These are phyloP conservation scores for Hofmannophila pseudospretella DNA, from an alignment of 2,888 invertebrate species.

Conservation along the genomic window DNA sequence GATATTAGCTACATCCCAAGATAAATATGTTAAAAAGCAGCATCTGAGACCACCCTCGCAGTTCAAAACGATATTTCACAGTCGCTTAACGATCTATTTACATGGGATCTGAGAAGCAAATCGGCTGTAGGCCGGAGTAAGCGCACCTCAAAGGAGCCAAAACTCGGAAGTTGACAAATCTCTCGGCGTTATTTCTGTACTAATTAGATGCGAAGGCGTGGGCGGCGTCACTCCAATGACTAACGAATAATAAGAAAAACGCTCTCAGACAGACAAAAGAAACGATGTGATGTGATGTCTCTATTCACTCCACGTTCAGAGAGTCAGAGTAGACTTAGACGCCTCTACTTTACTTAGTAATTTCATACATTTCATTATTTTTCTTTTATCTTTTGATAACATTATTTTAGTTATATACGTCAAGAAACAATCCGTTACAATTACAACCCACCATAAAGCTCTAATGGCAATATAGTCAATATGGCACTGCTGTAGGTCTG, in stretches of 20 bases:
- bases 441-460: too few relatives aligned
- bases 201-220: constrained; percentile 67
- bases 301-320: too few relatives aligned
- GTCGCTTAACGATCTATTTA: constrained; percentile 66
- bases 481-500: too few relatives aligned
- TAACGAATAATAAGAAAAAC: constrained; percentile 37
- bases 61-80: constrained; percentile 59
- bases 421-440: too few relatives aligned
- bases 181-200: constrained; percentile 69
- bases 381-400: too few relatives aligned
- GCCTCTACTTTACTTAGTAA: too few relatives aligned
- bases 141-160: constrained; percentile 62
- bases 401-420: too few relatives aligned
- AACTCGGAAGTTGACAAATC: constrained; percentile 76
- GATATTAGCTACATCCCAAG: neutral
- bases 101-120: constrained; percentile 40
- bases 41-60: constrained; percentile 48
- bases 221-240: constrained; percentile 50
- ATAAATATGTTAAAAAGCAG: neutral
- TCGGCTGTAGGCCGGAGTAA: too few relatives aligned
- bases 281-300: too few relatives aligned
- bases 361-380: too few relatives aligned
- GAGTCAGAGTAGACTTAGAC: too few relatives aligned
- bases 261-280: constrained; percentile 6
- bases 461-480: too few relatives aligned